Conservation (phyloP, 2,113 vertebrate species). For the Echinops telfairi region DNA sequence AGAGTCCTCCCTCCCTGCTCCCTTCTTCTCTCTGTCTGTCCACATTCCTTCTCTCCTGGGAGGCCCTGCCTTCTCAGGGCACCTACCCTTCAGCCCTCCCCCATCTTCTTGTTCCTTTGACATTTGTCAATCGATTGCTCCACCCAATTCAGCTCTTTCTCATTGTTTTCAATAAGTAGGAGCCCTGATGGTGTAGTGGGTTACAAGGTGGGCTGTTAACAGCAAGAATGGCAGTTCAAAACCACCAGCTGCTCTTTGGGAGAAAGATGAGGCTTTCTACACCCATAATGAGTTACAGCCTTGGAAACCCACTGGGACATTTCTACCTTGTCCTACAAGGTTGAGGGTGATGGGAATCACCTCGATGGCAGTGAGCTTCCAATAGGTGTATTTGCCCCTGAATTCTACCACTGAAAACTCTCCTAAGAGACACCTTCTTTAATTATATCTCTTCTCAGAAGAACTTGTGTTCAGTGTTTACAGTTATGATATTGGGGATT, state of each 20-base stretch:
- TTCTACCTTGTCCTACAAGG: too few relatives aligned
- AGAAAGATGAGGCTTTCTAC: too few relatives aligned
- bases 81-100: neutral
- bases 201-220: too few relatives aligned
- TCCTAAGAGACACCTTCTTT: neutral
- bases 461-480: neutral
- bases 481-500: neutral
- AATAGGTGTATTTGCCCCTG: neutral
- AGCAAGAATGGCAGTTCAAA: too few relatives aligned
- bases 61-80: neutral
- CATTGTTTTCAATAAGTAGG: neutral
- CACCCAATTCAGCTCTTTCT: neutral
- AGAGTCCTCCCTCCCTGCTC: neutral
- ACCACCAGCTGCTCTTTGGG: too few relatives aligned
- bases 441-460: constrained; percentile 6
- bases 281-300: too few relatives aligned
- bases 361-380: too few relatives aligned
- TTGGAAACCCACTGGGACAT: too few relatives aligned
- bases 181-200: too few relatives aligned
- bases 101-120: neutral
- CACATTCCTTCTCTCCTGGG: neutral
- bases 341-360: too few relatives aligned
- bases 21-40: neutral
- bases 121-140: constrained; percentile 13
- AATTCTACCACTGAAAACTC: neutral